These are phyloP conservation scores for Cherax quadricarinatus DNA, from an alignment of 1,140 invertebrate species.

Conservation along the genomic window DNA sequence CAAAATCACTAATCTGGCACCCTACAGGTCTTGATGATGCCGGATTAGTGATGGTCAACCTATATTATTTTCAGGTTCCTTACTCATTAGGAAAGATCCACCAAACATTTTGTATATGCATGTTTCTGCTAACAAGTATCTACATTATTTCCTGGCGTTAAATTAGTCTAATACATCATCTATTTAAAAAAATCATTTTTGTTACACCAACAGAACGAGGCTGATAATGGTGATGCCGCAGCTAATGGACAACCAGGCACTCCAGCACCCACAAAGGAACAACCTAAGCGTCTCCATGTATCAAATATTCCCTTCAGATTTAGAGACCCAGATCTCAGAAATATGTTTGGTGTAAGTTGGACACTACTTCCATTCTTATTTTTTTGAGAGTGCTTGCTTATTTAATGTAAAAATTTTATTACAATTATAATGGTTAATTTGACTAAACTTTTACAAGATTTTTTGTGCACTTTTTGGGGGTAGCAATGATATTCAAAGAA, in stretches of 20 bases:
- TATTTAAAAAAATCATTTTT: not conserved
- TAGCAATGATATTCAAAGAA: too few relatives aligned
- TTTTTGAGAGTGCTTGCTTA: constrained; percentile 7
- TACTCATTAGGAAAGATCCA: too few relatives aligned
- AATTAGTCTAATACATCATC: too few relatives aligned
- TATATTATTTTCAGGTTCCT: too few relatives aligned
- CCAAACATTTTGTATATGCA: too few relatives aligned
- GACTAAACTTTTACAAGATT: too few relatives aligned
- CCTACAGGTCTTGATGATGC: too few relatives aligned
- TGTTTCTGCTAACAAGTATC: too few relatives aligned
- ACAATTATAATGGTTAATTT: not conserved
- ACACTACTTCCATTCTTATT: constrained; percentile 26
- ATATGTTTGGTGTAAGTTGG: constrained; percentile 96
- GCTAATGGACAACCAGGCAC: constrained; percentile 74
- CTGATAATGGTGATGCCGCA: constrained; percentile 74
- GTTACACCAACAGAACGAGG: constrained; percentile 73
- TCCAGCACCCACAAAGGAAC: constrained; percentile 82
- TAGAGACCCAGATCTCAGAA: constrained; percentile 96
- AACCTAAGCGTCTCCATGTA: constrained; percentile 89
- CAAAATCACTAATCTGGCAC: too few relatives aligned
- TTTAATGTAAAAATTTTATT: not conserved
- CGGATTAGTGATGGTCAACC: too few relatives aligned
- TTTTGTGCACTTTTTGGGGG: too few relatives aligned
- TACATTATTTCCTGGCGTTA: too few relatives aligned
- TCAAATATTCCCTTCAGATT: constrained; percentile 99